Conservation (phyloP, 2,888 invertebrate species). For the Cordilura impudica region DNA sequence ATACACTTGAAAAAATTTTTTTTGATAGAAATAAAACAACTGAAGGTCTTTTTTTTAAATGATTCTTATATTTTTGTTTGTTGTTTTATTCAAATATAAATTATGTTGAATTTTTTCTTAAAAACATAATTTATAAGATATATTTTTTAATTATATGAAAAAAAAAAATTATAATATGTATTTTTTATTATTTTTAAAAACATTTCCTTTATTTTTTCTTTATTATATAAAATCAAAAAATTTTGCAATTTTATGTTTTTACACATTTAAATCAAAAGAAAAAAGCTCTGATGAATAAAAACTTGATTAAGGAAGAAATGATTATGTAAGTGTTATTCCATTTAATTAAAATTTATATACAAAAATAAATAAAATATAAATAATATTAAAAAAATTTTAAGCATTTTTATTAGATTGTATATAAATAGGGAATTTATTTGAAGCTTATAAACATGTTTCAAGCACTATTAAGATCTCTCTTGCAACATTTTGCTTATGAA, state of each 20-base stretch:
- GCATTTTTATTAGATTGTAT: too few species aligned
- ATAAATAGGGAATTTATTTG: too few species aligned
- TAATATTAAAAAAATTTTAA: constrained; percentile 49
- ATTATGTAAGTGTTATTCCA: constrained; percentile 76
- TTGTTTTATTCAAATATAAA: neutral
- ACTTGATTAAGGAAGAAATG: constrained; percentile 62
- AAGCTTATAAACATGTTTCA: too few species aligned
- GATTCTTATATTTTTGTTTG: neutral
- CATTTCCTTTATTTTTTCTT: constrained; percentile 55
- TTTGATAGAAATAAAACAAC: constrained; percentile 40
- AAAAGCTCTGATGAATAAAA: constrained; percentile 21
- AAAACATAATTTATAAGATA: neutral
- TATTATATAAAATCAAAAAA: constrained; percentile 36
- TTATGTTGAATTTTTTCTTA: neutral
- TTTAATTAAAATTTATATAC: constrained; percentile 72
- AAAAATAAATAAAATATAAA: constrained; percentile 63
- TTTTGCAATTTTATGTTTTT: constrained; percentile 61
- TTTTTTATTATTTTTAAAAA: neutral
- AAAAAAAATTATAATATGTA: neutral
- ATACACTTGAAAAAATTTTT: constrained; percentile 52
- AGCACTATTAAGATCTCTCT: too few species aligned
- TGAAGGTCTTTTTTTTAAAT: constrained; percentile 10
- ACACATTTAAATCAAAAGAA: constrained; percentile 64
- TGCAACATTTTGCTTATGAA: too few species aligned
- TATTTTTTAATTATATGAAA: neutral